phyloP scores from a whole-genome alignment of 2,888 invertebrate genomes.

The Lepidochitona cinerea region DNA sequence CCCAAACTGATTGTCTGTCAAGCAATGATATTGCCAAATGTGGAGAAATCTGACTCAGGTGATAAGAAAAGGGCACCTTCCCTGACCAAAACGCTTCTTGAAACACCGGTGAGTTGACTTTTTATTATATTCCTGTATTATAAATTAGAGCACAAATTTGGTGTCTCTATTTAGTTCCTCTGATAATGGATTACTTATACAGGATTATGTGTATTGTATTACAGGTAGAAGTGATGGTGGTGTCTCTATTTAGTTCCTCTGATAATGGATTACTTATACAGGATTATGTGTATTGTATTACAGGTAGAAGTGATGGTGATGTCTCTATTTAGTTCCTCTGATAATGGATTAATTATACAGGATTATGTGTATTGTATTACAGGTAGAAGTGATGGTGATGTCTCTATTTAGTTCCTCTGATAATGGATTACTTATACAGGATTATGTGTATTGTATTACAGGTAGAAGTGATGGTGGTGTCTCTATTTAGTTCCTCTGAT shows the following conservation, averaged over 20 bases:
- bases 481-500: constrained; percentile 80
- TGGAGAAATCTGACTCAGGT: constrained; percentile 38
- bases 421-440: constrained; percentile 80
- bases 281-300: no score
- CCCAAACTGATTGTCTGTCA: constrained; percentile 88
- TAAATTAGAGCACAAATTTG: no score
- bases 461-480: constrained; percentile 74
- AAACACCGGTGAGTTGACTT: constrained; percentile 46
- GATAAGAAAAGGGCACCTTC: constrained; percentile 42
- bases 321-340: no score
- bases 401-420: constrained; percentile 81
- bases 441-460: constrained; percentile 64
- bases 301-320: no score
- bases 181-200: constrained; percentile 80
- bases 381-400: constrained; percentile 73
- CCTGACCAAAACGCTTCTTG: constrained; percentile 51
- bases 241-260: constrained; percentile 80
- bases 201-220: constrained; percentile 73
- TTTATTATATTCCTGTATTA: no score
- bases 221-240: constrained; percentile 71
- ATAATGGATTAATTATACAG: no score
- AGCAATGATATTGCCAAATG: constrained; percentile 75
- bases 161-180: constrained; percentile 80
- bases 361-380: constrained; percentile 13
- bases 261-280: constrained; percentile 81